phyloP scores from a whole-genome alignment of 2,797 vertebrate genomes.

The Hyperoplus immaculatus region DNA sequence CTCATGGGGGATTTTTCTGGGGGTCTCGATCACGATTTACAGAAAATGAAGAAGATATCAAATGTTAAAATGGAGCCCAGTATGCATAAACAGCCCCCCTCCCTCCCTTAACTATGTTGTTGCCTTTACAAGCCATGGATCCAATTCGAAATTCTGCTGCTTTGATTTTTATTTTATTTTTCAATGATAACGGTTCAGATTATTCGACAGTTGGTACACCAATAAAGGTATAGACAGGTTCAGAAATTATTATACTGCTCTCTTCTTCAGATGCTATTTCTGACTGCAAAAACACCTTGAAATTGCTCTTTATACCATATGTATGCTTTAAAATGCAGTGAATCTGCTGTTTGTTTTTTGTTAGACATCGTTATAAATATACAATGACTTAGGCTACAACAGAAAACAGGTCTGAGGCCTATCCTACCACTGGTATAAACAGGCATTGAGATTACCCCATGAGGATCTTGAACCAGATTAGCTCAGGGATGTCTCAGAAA shows the following conservation, averaged over 20 bases:
- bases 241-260: not conserved
- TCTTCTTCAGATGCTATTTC: not conserved
- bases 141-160: not conserved
- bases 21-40: constrained; percentile 42
- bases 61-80: constrained; percentile 43
- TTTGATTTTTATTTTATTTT: not conserved
- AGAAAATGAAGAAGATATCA: constrained; percentile 45
- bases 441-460: not conserved
- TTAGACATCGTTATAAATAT: not conserved
- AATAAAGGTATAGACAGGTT: not conserved
- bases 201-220: not conserved
- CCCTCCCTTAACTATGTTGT: constrained; percentile 22
- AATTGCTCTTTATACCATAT: not conserved
- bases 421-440: not conserved
- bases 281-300: not conserved
- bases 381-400: not conserved
- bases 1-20: constrained; percentile 36
- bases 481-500: not conserved
- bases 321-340: not conserved
- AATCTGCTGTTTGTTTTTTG: not conserved
- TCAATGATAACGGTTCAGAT: not conserved
- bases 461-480: not conserved
- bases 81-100: constrained; percentile 33
- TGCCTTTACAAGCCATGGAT: constrained; percentile 11
- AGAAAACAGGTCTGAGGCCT: too few relatives aligned